Evolutionary conservation across 2,113 vertebrate genomes (phyloP), one percentile per base, ranked within the genome.

Genomic region (Psephotus haematonotus): DNA sequence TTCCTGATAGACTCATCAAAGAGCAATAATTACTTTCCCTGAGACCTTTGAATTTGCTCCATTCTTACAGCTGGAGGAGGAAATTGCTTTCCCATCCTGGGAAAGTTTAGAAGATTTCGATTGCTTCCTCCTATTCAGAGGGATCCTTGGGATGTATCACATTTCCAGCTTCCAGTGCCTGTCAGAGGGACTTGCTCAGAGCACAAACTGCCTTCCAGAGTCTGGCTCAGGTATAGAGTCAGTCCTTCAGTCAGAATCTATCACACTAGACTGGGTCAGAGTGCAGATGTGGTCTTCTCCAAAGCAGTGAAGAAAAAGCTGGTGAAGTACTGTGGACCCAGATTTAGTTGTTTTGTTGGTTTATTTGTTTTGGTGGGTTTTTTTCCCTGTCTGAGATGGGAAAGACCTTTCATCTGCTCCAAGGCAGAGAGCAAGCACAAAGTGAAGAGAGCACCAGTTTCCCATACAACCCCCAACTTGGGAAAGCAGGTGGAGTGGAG

Each of bases 21-120:
- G 92, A 55, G 31, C 55, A 91, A 78, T 96, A 96, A 97, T 96
- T 96, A 75, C 93, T 96, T 96, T 96, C 80, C 92, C 92, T 92
- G 90, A 93, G 88, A 96, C 80, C 71, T 94, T 96, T 92, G 79
- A 92, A 81, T 91, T 80, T 95, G 25, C 25, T 68, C n/a, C 4
- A 2, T 68, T 74, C 92, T 81, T 94, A 94, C 92, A 96, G 85
- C 82, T 96, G 92, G 82, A 83, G 85, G 85, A 96, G 96, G 95
- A 97, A 97, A 97, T 96, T 97, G 62, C 93, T 95, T 97, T 96
- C 74, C 96, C 91, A 93, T 69, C 92, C 78, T 95, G 92, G 70
- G 92, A 96, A 94, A 96, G 91, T 59, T 68, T 87, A 85, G 75
- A 92, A 78, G 82, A 57, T 76, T 94, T 94, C 94, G 92, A 96